Evolutionary conservation across 2,113 vertebrate genomes (phyloP).

Genomic region (Larimichthys polyactis): DNA sequence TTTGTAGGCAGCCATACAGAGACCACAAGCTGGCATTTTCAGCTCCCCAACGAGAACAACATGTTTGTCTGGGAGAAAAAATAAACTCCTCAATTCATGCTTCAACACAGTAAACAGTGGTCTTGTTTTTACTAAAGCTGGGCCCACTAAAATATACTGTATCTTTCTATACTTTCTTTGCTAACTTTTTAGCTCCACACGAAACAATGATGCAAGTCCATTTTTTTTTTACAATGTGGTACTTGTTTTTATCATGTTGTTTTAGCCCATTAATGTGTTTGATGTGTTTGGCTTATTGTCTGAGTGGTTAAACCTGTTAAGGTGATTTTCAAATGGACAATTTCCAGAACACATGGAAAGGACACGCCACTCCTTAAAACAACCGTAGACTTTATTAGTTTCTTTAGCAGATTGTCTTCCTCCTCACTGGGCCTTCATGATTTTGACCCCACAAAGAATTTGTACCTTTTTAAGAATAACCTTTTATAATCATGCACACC

Average conservation of each 20-base stretch:
- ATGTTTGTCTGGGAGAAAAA: slow-evolving; percentile 74
- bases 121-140: slow-evolving; percentile 50
- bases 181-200: slow-evolving; percentile 13
- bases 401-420: slow-evolving; percentile 44
- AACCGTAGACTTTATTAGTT: slow-evolving; percentile 42
- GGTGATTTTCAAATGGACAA: slow-evolving; percentile 49
- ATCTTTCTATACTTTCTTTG: slow-evolving; percentile 17
- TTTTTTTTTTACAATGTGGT: slow-evolving; percentile 49
- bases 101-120: slow-evolving; percentile 63
- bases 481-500: slow-evolving; percentile 19
- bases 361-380: slow-evolving; percentile 50
- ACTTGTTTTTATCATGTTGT: slow-evolving; percentile 57
- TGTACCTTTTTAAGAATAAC: neutral
- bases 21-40: slow-evolving; percentile 73
- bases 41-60: slow-evolving; percentile 70
- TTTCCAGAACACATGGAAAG: slow-evolving; percentile 58
- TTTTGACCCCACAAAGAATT: neutral
- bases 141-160: slow-evolving; percentile 37
- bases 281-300: slow-evolving; percentile 61
- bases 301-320: slow-evolving; percentile 60
- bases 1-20: slow-evolving; percentile 53
- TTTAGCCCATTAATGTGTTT: slow-evolving; percentile 54
- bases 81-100: slow-evolving; percentile 55
- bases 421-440: slow-evolving; percentile 4
- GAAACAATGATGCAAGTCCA: slow-evolving; percentile 44